phyloP scores from a whole-genome alignment of 2,797 vertebrate genomes.

The Macropus fuliginosus region DNA sequence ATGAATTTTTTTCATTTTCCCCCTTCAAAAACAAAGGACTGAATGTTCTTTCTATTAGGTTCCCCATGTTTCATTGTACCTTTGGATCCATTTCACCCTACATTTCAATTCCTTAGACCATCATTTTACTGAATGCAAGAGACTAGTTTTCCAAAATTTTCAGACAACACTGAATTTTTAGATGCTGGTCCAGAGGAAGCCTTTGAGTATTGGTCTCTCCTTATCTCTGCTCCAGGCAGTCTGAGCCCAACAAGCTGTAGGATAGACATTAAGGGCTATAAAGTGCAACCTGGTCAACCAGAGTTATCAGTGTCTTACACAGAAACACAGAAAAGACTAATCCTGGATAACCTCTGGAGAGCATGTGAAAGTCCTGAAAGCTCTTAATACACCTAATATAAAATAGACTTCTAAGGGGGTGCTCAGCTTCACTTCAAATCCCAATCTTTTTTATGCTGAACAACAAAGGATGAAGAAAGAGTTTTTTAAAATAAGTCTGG shows the following conservation, averaged over 20 bases:
- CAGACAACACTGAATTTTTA: slow-evolving; percentile 68
- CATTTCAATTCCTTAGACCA: slow-evolving; percentile 49
- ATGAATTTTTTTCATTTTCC: not conserved
- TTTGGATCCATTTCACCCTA: slow-evolving; percentile 57
- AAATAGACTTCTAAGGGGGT: slow-evolving; percentile 44
- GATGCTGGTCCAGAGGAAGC: slow-evolving; percentile 46
- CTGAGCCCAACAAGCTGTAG: slow-evolving; percentile 37
- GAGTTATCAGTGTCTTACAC: slow-evolving; percentile 42
- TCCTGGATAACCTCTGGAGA: slow-evolving; percentile 38
- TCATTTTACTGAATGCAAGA: slow-evolving; percentile 64
- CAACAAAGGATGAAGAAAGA: slow-evolving; percentile 54
- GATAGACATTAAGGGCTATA: slow-evolving; percentile 35
- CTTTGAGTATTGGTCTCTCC: slow-evolving; percentile 58
- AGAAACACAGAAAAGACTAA: slow-evolving; percentile 34
- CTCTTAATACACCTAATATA: slow-evolving; percentile 27
- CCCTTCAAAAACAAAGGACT: not conserved
- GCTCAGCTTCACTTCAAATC: slow-evolving; percentile 46
- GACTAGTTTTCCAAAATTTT: slow-evolving; percentile 50
- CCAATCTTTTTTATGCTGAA: not conserved
- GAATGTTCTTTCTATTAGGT: slow-evolving; percentile 26
- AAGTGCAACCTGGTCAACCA: slow-evolving; percentile 55
- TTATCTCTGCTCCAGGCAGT: slow-evolving; percentile 46
- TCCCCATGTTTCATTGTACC: slow-evolving; percentile 54
- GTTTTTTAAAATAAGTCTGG: slow-evolving; percentile 46
- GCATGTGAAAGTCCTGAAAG: slow-evolving; percentile 9